Evolutionary conservation across 2,113 vertebrate species (phyloP).

Genomic region (Chauna torquata): DNA sequence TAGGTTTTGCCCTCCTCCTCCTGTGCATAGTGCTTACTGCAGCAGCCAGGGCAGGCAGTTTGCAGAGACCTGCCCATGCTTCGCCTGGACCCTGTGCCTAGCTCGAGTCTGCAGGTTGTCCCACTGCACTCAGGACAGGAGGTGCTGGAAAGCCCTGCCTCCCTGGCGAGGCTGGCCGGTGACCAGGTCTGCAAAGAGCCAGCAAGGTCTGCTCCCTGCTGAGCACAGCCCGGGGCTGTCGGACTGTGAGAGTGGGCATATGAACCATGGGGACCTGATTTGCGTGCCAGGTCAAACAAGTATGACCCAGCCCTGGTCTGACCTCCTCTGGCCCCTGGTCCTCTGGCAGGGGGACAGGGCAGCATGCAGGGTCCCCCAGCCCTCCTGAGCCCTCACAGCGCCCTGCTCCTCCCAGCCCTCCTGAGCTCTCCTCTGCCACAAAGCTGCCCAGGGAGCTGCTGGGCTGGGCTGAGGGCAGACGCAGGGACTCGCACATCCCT

Average conservation of each 20-base stretch:
- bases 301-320: not conserved
- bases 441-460: not conserved
- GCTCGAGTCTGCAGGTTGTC: too few relatives aligned
- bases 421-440: not conserved
- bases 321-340: not conserved
- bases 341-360: not conserved
- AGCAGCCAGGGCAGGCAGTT: not conserved
- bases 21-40: not conserved
- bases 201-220: not conserved
- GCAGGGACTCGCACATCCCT: not conserved
- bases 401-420: not conserved
- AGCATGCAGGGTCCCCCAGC: not conserved
- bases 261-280: too few relatives aligned
- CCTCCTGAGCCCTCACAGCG: not conserved
- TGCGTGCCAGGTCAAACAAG: too few relatives aligned
- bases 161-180: accelerated
- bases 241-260: too few relatives aligned
- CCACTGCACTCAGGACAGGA: too few relatives aligned
- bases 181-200: not conserved
- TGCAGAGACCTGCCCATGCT: not conserved
- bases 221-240: too few relatives aligned
- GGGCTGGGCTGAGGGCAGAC: not conserved
- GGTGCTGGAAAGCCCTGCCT: not conserved
- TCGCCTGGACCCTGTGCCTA: not conserved
- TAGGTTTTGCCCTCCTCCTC: not conserved